Evolutionary conservation across 2,113 vertebrate species (phyloP).

Genomic region (Dinomys branickii): DNA sequence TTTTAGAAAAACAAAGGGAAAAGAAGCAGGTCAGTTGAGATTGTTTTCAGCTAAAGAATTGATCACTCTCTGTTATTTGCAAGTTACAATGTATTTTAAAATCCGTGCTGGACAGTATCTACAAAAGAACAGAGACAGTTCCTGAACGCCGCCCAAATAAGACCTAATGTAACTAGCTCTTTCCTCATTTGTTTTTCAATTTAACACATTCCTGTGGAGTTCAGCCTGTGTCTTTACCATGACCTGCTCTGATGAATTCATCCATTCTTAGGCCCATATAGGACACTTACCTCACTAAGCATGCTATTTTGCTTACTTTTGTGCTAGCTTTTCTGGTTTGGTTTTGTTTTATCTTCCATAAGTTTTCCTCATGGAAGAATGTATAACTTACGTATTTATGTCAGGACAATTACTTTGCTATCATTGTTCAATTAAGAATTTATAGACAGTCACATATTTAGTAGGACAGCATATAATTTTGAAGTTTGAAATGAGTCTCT

Average conservation of each 20-base stretch:
- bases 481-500: slow-evolving; percentile 4
- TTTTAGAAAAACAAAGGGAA: slow-evolving; percentile 32
- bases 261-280: background rate
- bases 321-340: background rate
- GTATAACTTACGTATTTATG: background rate
- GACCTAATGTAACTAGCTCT: background rate
- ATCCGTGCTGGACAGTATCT: background rate
- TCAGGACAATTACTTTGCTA: background rate
- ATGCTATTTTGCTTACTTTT: background rate
- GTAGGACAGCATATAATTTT: background rate
- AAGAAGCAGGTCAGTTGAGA: background rate
- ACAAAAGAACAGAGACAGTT: background rate
- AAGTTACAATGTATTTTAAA: slow-evolving; percentile 53
- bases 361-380: background rate
- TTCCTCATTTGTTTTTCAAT: background rate
- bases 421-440: background rate
- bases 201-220: background rate
- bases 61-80: background rate
- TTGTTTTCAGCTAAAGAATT: background rate
- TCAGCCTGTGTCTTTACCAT: background rate
- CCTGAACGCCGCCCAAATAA: background rate
- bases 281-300: background rate
- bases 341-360: background rate
- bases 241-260: background rate
- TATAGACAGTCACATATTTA: background rate